Base-by-base conservation (phyloP, 2,797 vertebrate species). In the Capromys pilorides region DNA sequence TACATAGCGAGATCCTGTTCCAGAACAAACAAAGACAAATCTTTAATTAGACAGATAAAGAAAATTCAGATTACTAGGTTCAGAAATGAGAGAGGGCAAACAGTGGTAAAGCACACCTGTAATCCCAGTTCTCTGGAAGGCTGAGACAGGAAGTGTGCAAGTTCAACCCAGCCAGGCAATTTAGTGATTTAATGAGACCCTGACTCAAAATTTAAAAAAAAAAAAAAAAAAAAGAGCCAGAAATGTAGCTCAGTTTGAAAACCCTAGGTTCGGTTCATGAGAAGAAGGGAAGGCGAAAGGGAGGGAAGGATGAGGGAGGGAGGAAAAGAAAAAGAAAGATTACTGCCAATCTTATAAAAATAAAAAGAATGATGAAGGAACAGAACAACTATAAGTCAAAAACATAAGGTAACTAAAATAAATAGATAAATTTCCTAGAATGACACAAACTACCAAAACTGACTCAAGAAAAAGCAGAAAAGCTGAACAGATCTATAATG, bases 401-500 rank as follows among this genome's bases (percentile, higher is more conserved):
- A 82, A 88, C 82, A 81, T 75, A 67, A 88, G 22, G 49, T 36
- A 92, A 33, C 12, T 51, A 86, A 39, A 86, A 66, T 71, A 95
- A 91, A 93, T 22, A 7, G 45, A 93, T 36, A 78, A 22, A 66
- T 67, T 87, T 89, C 82, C 41, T 85, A 93, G 21, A 83, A 91
- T 84, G 39, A 78, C 6, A 86, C 31, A 71, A 73, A 71, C 51
- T 88, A 73, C 31, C 59, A 91, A 96, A 94, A 86, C 41, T 86
- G 45, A 92, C 67, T 77, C 57, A 83, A 86, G 75, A 86, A 89
- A 57, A 90, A 89, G 88, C 1, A 77, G 92, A 78, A 88, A 91
- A 81, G 79, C 31, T 26, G 28, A 95, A 54, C 24, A 90, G 36
- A 87, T 5, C 16, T 66, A 5, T 22, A 67, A 59, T 2, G 66